These are phyloP conservation scores for Celastrina argiolus DNA, from an alignment of 2,888 invertebrate genomes.

Conservation along the genomic window DNA sequence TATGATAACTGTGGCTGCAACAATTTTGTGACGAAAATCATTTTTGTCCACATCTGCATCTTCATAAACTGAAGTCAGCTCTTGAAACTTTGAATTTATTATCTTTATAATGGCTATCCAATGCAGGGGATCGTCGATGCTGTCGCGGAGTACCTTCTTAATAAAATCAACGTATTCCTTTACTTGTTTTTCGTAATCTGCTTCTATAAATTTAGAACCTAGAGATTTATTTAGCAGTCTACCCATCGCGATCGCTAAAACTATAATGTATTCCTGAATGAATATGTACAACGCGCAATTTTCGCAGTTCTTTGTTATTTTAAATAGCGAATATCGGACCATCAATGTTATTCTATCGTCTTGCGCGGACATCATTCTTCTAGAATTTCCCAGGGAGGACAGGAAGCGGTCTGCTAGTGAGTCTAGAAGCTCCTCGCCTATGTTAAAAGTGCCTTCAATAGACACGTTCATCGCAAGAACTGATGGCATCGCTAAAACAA, in stretches of 20 bases:
- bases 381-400: constrained; percentile 25
- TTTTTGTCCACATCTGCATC: constrained; percentile 35
- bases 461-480: constrained; percentile 49
- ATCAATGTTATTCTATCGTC: constrained; percentile 41
- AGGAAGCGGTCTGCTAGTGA: constrained; percentile 43
- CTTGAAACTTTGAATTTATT: constrained; percentile 50
- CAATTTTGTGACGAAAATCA: constrained; percentile 32
- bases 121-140: constrained; percentile 38
- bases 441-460: constrained; percentile 52
- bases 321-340: constrained; percentile 39
- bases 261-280: constrained; percentile 49
- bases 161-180: constrained; percentile 40
- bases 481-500: not conserved
- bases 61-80: constrained; percentile 39
- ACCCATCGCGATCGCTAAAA: constrained; percentile 44
- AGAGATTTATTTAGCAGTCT: constrained; percentile 38
- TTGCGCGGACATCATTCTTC: constrained; percentile 36
- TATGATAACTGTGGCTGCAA: constrained; percentile 43
- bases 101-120: constrained; percentile 53
- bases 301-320: constrained; percentile 47
- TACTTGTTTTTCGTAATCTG: constrained; percentile 42
- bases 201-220: constrained; percentile 19
- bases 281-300: constrained; percentile 37
- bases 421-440: constrained; percentile 57
- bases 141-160: constrained; percentile 41